phyloP scores from a whole-genome alignment of 2,888 invertebrate species.

The Leptopterna dolabrata region DNA sequence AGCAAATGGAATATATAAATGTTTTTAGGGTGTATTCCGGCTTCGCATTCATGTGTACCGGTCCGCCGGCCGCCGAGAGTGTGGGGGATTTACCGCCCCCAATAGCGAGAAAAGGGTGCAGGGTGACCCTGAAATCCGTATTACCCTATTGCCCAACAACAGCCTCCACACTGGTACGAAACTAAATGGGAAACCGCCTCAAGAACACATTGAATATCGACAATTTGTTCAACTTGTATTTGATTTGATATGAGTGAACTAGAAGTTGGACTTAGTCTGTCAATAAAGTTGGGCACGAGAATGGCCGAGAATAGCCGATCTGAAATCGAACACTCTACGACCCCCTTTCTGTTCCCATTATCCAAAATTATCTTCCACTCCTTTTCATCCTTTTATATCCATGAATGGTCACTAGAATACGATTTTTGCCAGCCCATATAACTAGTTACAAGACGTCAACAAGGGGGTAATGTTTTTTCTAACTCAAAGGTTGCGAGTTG shows the following conservation, averaged over 20 bases:
- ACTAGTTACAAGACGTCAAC: too few relatives aligned
- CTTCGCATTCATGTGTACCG: too few relatives aligned
- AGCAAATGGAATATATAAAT: too few relatives aligned
- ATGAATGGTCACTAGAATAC: neutral
- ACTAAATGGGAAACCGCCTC: neutral
- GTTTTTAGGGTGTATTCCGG: too few relatives aligned
- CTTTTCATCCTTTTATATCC: neutral
- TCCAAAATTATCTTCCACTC: constrained; percentile 34
- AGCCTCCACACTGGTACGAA: neutral
- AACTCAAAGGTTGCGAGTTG: too few relatives aligned
- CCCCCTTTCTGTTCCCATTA: constrained; percentile 33
- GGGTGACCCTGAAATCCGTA: neutral
- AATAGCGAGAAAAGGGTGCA: neutral
- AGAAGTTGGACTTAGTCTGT: constrained; percentile 26
- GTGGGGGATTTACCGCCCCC: neutral
- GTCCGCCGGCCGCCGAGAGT: neutral
- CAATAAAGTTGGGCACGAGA: constrained; percentile 32
- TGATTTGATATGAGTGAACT: constrained; percentile 18
- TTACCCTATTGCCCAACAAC: neutral
- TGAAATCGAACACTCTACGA: constrained; percentile 41
- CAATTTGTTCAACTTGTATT: neutral
- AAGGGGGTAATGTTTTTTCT: too few relatives aligned
- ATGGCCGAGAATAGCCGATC: constrained; percentile 37
- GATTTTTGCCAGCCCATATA: too few relatives aligned
- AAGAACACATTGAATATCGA: neutral